These are phyloP conservation scores for Channa argus DNA, from an alignment of 2,113 vertebrate species.

Conservation along the genomic window DNA sequence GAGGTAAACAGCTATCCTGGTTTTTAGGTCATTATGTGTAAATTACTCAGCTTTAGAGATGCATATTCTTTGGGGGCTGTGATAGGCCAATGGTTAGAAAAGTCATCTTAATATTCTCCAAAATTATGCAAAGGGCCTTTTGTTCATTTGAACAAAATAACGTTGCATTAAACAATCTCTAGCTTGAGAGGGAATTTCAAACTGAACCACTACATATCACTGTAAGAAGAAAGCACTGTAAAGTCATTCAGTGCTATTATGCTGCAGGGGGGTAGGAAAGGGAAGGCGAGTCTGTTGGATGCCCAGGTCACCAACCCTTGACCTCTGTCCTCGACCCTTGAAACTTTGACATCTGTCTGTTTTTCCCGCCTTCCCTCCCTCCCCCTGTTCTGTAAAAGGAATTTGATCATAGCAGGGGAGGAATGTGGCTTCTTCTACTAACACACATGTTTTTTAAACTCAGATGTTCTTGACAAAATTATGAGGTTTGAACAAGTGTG, in stretches of 20 bases:
- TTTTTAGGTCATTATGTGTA: no score
- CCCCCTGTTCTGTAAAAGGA: constrained; percentile 47
- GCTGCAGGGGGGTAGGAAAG: constrained; percentile 49
- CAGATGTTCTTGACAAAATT: neutral
- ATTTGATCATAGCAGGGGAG: constrained; percentile 53
- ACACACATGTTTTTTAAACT: constrained; percentile 13
- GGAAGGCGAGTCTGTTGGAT: constrained; percentile 55
- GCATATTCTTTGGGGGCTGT: no score
- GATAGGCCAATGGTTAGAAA: no score
- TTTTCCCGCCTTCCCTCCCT: constrained; percentile 63
- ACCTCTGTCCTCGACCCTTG: constrained; percentile 74
- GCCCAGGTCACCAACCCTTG: constrained; percentile 79
- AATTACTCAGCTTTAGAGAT: no score
- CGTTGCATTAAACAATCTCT: neutral
- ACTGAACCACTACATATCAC: constrained; percentile 32
- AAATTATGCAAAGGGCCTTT: no score
- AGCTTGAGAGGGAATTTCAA: constrained; percentile 3
- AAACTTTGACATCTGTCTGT: constrained; percentile 80
- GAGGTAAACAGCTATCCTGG: no score
- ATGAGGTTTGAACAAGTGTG: neutral
- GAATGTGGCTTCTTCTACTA: constrained; percentile 47
- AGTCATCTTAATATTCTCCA: no score
- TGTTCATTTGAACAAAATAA: no score
- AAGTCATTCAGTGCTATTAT: constrained; percentile 67
- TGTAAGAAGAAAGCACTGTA: constrained; percentile 67